phyloP scores from a whole-genome alignment of 2,888 invertebrate genomes.

The Oxytorus armatus region DNA sequence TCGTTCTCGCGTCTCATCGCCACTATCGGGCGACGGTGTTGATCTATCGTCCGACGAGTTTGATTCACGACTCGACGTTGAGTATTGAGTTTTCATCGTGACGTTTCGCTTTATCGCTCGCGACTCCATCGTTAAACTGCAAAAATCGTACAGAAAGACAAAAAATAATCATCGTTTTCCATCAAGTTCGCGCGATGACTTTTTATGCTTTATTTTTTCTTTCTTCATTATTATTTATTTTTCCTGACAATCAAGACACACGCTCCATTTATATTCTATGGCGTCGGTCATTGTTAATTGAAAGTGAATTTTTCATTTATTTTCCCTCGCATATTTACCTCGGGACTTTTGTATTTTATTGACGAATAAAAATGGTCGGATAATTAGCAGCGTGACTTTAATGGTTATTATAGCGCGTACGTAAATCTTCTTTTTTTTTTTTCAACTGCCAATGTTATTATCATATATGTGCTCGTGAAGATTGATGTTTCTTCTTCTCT shows the following conservation, averaged over 20 bases:
- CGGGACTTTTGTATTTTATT: too few species aligned
- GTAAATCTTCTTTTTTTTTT: neutral
- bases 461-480: neutral
- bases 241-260: neutral
- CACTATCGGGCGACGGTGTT: slow-evolving; percentile 49
- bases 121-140: slow-evolving; percentile 63
- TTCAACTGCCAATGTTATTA: neutral
- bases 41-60: slow-evolving; percentile 65
- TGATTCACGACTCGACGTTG: slow-evolving; percentile 53
- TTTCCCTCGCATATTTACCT: too few species aligned
- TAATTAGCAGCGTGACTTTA: too few species aligned
- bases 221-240: neutral
- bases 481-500: neutral
- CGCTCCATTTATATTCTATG: too few species aligned
- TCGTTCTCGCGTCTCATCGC: slow-evolving; percentile 32
- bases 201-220: slow-evolving; percentile 8
- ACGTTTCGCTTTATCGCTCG: slow-evolving; percentile 10
- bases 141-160: slow-evolving; percentile 17
- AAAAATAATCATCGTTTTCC: neutral
- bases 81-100: slow-evolving; percentile 48
- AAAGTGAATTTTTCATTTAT: too few species aligned
- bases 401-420: neutral
- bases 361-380: too few species aligned
- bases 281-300: too few species aligned
- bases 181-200: neutral